Percentiles rank a stretch among this genome's conserved stretches.
Conservation (phyloP, 2,888 invertebrate genomes). For the Argyresthia albistria region DNA sequence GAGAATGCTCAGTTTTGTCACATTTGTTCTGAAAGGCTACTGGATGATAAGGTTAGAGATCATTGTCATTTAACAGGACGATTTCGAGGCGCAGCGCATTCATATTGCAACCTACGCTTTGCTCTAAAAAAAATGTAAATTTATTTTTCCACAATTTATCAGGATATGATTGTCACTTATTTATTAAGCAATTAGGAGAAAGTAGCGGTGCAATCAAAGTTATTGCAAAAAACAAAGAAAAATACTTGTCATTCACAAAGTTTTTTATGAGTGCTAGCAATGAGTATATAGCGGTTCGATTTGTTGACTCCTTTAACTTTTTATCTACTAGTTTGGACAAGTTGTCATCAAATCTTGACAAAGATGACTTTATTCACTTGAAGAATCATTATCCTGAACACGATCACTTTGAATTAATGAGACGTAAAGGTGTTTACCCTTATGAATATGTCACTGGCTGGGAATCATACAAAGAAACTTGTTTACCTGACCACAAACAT, state of each 20-base stretch:
- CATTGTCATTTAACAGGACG: slow-evolving; percentile 11
- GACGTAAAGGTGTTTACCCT: slow-evolving; percentile 12
- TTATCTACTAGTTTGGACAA: slow-evolving; percentile 1
- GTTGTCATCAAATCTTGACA: neutral
- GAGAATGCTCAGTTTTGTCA: neutral
- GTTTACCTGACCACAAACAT: slow-evolving; percentile 9
- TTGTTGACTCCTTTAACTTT: slow-evolving; percentile 1
- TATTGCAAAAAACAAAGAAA: slow-evolving; percentile 12
- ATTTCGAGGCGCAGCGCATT: slow-evolving; percentile 13
- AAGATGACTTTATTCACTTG: slow-evolving; percentile 8
- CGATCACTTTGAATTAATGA: slow-evolving; percentile 1
- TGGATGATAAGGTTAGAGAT: slow-evolving; percentile 10
- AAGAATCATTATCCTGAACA: neutral
- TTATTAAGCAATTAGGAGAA: slow-evolving; percentile 3
- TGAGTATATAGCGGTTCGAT: slow-evolving; percentile 3
- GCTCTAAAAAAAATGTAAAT: slow-evolving; percentile 13
- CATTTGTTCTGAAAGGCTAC: neutral
- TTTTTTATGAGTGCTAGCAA: slow-evolving; percentile 3
- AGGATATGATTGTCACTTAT: slow-evolving; percentile 16
- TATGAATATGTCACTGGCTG: slow-evolving; percentile 14
- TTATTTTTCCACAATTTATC: slow-evolving; percentile 17
- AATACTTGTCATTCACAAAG: slow-evolving; percentile 7
- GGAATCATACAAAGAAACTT: slow-evolving; percentile 8
- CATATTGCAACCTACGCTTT: slow-evolving; percentile 12
- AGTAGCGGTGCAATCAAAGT: slow-evolving; percentile 11